phyloP scores from a whole-genome alignment of 2,113 vertebrate genomes.

The Heloderma charlesbogerti region DNA sequence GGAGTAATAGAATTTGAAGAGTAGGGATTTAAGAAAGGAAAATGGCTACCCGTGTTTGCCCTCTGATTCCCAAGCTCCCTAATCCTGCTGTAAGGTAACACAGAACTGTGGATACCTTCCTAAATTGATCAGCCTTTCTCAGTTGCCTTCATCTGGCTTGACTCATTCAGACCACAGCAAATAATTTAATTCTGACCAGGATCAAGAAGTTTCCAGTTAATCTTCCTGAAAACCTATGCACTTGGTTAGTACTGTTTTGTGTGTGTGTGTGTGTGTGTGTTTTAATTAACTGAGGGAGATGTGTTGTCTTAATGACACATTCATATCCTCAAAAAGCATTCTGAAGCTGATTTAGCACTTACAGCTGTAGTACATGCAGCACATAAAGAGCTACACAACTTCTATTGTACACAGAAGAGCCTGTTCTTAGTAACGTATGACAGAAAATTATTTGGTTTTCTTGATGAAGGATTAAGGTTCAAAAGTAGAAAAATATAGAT shows the following conservation, averaged over 20 bases:
- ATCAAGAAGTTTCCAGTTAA: neutral
- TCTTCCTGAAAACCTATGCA: neutral
- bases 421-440: neutral
- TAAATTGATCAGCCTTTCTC: neutral
- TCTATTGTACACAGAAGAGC: neutral
- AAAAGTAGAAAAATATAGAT: neutral
- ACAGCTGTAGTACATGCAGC: neutral
- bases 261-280: neutral
- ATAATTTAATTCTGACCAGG: no score
- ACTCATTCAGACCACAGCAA: neutral
- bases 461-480: neutral
- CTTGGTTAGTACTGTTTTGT: neutral
- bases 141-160: neutral
- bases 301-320: neutral
- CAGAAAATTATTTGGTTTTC: neutral
- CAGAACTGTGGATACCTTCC: neutral
- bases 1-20: neutral
- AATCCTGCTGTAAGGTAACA: neutral
- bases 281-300: neutral
- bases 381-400: neutral
- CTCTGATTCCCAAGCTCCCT: neutral
- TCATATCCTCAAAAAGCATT: neutral
- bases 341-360: neutral
- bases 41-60: neutral
- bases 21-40: neutral